A percentile compares a stretch with the other conserved stretches of the same genome.
Conservation (phyloP, 2,113 vertebrate species). For the Crocuta crocuta region DNA sequence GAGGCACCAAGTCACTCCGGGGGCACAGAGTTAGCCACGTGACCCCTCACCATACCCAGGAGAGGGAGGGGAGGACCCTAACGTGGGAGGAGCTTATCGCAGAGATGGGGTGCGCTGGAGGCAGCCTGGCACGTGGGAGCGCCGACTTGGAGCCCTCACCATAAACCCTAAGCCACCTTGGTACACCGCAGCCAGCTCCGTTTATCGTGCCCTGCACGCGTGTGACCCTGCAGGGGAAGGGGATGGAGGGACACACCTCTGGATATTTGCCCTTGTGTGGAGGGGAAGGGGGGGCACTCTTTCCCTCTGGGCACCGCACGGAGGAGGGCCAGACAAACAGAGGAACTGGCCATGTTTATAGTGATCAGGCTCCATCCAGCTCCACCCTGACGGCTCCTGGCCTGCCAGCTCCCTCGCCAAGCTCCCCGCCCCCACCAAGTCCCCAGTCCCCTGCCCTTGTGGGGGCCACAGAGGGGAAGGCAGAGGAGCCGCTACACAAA, state of each 20-base stretch:
- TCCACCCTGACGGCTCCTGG: slow-evolving; percentile 30
- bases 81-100: neutral
- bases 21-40: neutral
- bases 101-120: neutral
- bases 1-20: neutral
- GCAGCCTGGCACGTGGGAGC: neutral
- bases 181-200: neutral
- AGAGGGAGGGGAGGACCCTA: neutral
- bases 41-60: neutral
- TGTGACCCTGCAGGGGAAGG: neutral
- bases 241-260: slow-evolving; percentile 59
- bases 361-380: neutral
- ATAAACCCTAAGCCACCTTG: neutral
- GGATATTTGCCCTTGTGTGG: slow-evolving; percentile 64
- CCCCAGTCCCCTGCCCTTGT: neutral
- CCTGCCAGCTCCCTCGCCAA: neutral
- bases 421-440: neutral
- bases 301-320: slow-evolving; percentile 63
- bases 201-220: neutral
- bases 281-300: slow-evolving; percentile 35
- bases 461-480: no score
- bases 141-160: neutral
- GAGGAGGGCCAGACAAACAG: slow-evolving; percentile 78
- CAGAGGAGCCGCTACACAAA: neutral
- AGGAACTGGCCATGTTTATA: slow-evolving; percentile 81